These are phyloP conservation scores for Lampris incognitus DNA, from an alignment of 2,113 vertebrate genomes.

Conservation along the genomic window DNA sequence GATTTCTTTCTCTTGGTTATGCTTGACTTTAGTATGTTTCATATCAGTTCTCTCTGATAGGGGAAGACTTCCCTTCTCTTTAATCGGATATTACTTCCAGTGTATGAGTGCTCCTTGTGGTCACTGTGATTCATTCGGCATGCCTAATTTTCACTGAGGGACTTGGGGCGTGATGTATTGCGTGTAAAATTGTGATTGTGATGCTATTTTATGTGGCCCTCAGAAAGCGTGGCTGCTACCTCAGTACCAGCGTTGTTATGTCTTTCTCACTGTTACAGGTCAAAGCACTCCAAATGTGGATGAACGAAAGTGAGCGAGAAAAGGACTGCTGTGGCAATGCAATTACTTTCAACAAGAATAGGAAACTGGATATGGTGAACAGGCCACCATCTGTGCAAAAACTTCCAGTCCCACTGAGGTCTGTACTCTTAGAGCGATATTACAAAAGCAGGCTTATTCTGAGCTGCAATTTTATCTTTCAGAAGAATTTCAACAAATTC, in stretches of 20 bases:
- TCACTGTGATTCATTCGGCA: neutral
- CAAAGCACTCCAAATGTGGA: slow-evolving; percentile 18
- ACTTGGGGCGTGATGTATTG: slow-evolving; percentile 22
- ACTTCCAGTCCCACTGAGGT: slow-evolving; percentile 42
- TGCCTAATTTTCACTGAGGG: slow-evolving; percentile 20
- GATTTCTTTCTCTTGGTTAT: neutral
- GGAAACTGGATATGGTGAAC: slow-evolving; percentile 66
- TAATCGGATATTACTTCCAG: too few species aligned
- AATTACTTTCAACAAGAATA: slow-evolving; percentile 73
- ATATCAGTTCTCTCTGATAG: too few species aligned
- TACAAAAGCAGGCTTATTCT: slow-evolving; percentile 65
- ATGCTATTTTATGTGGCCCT: slow-evolving; percentile 29
- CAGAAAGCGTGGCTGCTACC: slow-evolving; percentile 30
- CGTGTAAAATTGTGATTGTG: slow-evolving; percentile 19
- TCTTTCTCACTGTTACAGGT: slow-evolving; percentile 39
- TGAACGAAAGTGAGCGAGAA: slow-evolving; percentile 46
- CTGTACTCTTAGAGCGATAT: slow-evolving; percentile 44
- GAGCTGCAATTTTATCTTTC: slow-evolving; percentile 50
- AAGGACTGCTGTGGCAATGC: slow-evolving; percentile 66
- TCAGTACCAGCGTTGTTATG: slow-evolving; percentile 39
- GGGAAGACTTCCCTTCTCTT: too few species aligned
- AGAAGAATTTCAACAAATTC: slow-evolving; percentile 54
- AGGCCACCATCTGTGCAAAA: slow-evolving; percentile 58
- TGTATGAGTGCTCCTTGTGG: slow-evolving; percentile 1
- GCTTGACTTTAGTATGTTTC: too few species aligned